These are phyloP conservation scores for Cathartes aura DNA, from an alignment of 2,113 vertebrate genomes.

Conservation along the genomic window DNA sequence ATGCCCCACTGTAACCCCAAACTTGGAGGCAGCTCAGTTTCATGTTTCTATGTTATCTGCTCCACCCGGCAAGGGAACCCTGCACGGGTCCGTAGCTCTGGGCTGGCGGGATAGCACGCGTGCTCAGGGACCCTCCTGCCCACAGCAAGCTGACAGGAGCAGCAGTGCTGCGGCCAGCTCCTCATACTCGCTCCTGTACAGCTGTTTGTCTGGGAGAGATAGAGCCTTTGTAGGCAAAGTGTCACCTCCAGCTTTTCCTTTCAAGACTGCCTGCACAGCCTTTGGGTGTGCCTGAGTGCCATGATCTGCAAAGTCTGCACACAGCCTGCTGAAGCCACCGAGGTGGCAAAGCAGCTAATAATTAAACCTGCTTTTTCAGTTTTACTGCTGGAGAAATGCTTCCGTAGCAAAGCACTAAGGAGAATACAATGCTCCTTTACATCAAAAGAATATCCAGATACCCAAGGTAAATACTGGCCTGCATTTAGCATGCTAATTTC, in stretches of 20 bases:
- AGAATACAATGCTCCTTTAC: constrained; percentile 25
- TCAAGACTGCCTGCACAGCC: not conserved
- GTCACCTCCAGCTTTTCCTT: not conserved
- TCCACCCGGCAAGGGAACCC: not conserved
- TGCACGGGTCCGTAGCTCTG: not conserved
- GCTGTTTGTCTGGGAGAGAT: not conserved
- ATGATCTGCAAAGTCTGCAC: not conserved
- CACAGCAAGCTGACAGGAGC: not conserved
- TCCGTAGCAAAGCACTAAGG: not conserved
- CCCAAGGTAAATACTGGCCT: not conserved
- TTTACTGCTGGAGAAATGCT: constrained; percentile 28
- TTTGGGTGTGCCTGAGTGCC: not conserved
- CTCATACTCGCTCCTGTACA: not conserved
- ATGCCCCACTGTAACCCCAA: not conserved
- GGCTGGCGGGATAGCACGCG: fast-evolving
- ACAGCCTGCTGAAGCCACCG: not conserved
- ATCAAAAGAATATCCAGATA: constrained; percentile 9
- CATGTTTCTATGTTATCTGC: not conserved
- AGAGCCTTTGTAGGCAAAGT: not conserved
- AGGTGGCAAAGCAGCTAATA: constrained; percentile 40
- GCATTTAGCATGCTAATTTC: not conserved
- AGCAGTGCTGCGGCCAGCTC: not conserved
- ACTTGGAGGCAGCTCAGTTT: not conserved
- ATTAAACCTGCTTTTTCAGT: constrained; percentile 42
- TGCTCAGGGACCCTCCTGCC: not conserved